Evolutionary conservation across 30 jellyfish, hydroid and myxozoan genomes (phyloP).

Genomic region (Pelagia noctiluca): DNA sequence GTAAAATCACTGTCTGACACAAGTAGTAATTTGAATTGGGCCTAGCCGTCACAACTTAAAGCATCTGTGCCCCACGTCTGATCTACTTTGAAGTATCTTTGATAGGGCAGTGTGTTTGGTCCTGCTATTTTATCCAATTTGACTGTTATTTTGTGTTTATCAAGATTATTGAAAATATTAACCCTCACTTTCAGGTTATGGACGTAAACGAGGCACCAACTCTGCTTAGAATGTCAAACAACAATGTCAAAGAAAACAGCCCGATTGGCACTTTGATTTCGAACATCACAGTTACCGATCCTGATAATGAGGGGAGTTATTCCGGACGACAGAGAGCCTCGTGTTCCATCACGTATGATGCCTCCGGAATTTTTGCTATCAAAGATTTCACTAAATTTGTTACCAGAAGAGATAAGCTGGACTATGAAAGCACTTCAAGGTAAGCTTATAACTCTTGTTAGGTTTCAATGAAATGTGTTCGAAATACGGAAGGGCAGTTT

Average conservation of each 20-base stretch:
- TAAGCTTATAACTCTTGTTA: constrained; percentile 3
- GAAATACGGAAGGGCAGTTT: neutral
- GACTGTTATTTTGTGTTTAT: neutral
- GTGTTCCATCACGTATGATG: constrained; percentile 34
- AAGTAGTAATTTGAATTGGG: too few relatives aligned
- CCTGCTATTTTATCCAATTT: neutral
- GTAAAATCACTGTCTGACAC: too few relatives aligned
- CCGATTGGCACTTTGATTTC: constrained; percentile 53
- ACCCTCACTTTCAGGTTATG: constrained; percentile 42
- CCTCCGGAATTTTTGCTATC: constrained; percentile 40
- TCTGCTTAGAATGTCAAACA: constrained; percentile 34
- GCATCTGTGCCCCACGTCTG: too few relatives aligned
- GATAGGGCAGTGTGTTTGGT: too few relatives aligned
- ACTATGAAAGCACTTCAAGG: constrained; percentile 76
- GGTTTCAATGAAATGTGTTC: neutral
- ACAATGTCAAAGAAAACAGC: constrained; percentile 64
- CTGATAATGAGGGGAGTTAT: constrained; percentile 64
- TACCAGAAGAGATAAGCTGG: constrained; percentile 42
- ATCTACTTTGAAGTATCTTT: too few relatives aligned
- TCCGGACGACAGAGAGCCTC: constrained; percentile 44
- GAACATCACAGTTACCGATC: constrained; percentile 73
- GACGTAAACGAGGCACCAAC: constrained; percentile 94
- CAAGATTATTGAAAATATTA: too few relatives aligned
- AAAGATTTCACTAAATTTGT: constrained; percentile 36
- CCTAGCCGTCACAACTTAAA: too few relatives aligned